These are phyloP conservation scores for Pseudoatta argentina DNA, from an alignment of 1,140 invertebrate species.

Conservation along the genomic window DNA sequence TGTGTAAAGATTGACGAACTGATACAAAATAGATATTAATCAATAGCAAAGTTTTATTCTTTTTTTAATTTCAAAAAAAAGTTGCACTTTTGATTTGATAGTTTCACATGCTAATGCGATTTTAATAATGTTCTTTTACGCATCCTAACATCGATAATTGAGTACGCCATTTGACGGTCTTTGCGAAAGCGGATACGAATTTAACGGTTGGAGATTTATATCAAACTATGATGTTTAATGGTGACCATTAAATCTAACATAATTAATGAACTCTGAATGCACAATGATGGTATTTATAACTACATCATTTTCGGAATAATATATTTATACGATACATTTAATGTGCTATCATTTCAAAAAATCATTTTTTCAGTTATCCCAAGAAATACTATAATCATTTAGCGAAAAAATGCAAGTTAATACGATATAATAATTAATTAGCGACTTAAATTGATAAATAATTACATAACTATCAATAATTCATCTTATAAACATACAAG, in stretches of 20 bases:
- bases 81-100: background rate
- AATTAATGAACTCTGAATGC: background rate
- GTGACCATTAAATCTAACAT: constrained; percentile 36
- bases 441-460: background rate
- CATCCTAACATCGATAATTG: constrained; percentile 10
- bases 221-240: constrained; percentile 1
- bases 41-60: background rate
- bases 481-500: background rate
- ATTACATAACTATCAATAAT: background rate
- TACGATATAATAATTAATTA: background rate
- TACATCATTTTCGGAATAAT: constrained; percentile 1
- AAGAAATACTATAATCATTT: background rate
- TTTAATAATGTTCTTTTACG: background rate
- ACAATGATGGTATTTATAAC: background rate
- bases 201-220: constrained; percentile 34
- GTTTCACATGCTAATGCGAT: background rate
- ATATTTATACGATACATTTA: background rate
- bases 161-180: background rate
- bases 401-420: background rate
- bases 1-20: background rate
- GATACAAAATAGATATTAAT: background rate
- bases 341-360: background rate
- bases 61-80: background rate
- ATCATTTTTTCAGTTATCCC: background rate
- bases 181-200: constrained; percentile 1